Evolutionary conservation across 2,888 invertebrate species (phyloP), one percentile per base, ranked within the genome.

Genomic region (Mimumesa dahlbomi): DNA sequence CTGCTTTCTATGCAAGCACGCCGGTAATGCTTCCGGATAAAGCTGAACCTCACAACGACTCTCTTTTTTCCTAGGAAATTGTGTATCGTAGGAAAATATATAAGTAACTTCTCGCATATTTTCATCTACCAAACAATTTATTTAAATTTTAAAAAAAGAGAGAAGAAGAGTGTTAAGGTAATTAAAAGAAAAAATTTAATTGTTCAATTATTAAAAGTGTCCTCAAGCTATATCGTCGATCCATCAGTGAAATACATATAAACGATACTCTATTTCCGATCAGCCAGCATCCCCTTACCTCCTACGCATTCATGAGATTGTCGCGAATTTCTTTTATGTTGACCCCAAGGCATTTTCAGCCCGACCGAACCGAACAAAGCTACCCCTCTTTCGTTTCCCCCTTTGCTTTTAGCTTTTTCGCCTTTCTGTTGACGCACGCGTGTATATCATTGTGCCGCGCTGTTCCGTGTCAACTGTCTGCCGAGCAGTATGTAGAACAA

Each of bases 391-490:
- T 11, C 34, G 4, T 36, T 16, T 21, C 21, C n/a, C 38, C 43
- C 16, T 7, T 14, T 21, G 6, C 16, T 14, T 14, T 31, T 5
- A 19, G 29, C 36, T 56, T 65, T 61, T 67, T 61, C 56, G 45
- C 45, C 70, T 45, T 53, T 45, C 29, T 11, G 31, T 43, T 36
- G 49, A 49, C 45, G 50, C 56, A 52, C 52, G 66, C 59, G 49
- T 58, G 54, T 52, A 58, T 62, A 68, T 63, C 59, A 68, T 40
- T 50, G 64, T 50, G 61, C 56, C 57, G 61, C 58, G 48, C 64
- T 70, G 54, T 77, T 77, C 62, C 64, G 57, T 62, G 75, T 69
- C 64, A 64, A 73, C 77, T 64, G 68, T 67, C 65, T 73, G 62
- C 43, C 58, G 64, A 25, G 53, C 53, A 56, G 45, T 49, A 42